Conservation (phyloP, 2,888 invertebrate genomes). For the Phengaris alcon region DNA sequence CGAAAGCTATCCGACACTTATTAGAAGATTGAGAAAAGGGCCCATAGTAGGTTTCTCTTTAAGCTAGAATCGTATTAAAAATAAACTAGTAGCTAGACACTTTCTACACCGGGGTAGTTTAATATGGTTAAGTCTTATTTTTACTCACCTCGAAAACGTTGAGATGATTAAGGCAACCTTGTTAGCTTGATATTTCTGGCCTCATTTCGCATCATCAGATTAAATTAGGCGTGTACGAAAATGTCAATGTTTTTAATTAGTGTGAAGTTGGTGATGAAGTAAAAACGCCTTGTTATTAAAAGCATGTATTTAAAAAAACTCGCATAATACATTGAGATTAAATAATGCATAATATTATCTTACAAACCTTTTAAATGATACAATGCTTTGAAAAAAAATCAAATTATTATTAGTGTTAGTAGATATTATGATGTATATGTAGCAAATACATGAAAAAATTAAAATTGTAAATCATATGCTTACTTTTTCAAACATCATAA, state of each 20-base stretch:
- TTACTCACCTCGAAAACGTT: neutral
- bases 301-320: constrained; percentile 15
- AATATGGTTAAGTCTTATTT: too few species aligned
- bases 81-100: too few species aligned
- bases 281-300: constrained; percentile 5
- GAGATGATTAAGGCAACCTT: neutral
- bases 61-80: too few species aligned
- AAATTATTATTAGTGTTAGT: neutral
- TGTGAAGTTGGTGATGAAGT: neutral
- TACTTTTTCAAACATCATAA: constrained; percentile 1
- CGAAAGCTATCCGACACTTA: too few species aligned
- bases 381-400: neutral
- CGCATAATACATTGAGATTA: neutral
- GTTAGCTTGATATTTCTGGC: constrained; percentile 4
- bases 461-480: neutral
- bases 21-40: too few species aligned
- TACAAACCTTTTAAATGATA: constrained; percentile 1
- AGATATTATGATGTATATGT: neutral
- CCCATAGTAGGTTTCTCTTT: too few species aligned
- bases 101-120: too few species aligned
- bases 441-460: neutral
- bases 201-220: neutral
- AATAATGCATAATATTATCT: neutral
- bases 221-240: neutral
- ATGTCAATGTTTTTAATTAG: constrained; percentile 17